Conservation (phyloP, 2,888 invertebrate genomes). For the Atherix ibis region DNA sequence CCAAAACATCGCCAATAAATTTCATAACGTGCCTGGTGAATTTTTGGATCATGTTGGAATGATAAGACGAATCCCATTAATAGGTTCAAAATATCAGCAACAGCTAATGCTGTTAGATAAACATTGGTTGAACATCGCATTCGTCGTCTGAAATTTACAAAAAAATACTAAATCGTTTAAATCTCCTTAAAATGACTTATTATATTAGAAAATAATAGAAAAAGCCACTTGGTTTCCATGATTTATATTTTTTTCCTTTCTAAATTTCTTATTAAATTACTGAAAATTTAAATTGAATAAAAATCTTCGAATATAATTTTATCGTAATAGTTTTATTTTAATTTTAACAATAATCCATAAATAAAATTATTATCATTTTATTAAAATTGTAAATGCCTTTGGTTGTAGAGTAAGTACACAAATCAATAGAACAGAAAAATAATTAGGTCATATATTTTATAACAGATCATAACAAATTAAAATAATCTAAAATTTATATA, state of each 20-base stretch:
- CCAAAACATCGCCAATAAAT: conserved; percentile 45
- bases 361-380: too few relatives aligned
- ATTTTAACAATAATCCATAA: too few relatives aligned
- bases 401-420: too few relatives aligned
- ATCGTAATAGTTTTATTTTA: too few relatives aligned
- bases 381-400: too few relatives aligned
- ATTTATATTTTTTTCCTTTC: not conserved
- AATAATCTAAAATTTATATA: too few relatives aligned
- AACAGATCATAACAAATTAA: too few relatives aligned
- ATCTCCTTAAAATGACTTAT: not conserved
- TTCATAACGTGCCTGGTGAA: conserved; percentile 35
- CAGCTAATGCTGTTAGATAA: conserved; percentile 55
- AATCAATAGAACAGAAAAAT: too few relatives aligned
- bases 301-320: too few relatives aligned
- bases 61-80: conserved; percentile 47
- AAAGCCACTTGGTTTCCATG: not conserved
- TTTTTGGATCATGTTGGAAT: conserved; percentile 41
- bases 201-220: not conserved
- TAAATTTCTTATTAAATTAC: not conserved
- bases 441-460: too few relatives aligned
- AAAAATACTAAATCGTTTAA: too few relatives aligned
- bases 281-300: too few relatives aligned
- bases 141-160: conserved; percentile 33
- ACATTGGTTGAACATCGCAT: conserved; percentile 63
- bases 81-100: conserved; percentile 54